These are phyloP conservation scores for Hirudo medicinalis DNA, from an alignment of 1,140 invertebrate species.

Conservation along the genomic window DNA sequence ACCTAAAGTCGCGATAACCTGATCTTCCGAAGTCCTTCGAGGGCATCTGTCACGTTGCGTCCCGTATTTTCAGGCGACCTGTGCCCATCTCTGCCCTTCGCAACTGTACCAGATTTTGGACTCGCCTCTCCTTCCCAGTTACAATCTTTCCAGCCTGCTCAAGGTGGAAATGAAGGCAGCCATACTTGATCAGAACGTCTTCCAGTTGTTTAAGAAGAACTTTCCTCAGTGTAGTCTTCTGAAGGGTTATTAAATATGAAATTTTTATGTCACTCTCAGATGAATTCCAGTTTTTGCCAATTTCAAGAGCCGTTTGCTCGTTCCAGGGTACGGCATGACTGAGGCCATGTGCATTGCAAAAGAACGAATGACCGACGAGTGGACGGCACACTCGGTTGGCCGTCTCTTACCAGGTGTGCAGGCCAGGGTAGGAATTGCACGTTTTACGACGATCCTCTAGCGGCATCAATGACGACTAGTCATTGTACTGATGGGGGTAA, in stretches of 20 bases:
- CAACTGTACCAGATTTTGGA: neutral
- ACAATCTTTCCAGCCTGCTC: neutral
- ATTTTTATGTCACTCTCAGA: neutral
- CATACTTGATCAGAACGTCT: neutral
- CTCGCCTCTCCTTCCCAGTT: neutral
- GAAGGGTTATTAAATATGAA: neutral
- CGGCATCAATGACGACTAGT: too few species aligned
- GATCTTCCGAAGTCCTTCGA: too few species aligned
- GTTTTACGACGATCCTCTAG: neutral
- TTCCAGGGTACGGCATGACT: conserved; percentile 4
- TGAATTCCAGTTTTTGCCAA: too few species aligned
- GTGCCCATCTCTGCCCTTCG: neutral
- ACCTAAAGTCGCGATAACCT: too few species aligned
- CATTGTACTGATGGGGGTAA: neutral
- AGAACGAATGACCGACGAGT: neutral
- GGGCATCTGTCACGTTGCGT: too few species aligned
- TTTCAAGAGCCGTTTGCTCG: neutral
- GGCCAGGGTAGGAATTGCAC: neutral
- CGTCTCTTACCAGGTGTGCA: neutral
- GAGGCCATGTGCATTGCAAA: neutral
- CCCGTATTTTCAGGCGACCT: neutral
- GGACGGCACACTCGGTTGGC: neutral
- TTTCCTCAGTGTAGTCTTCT: neutral
- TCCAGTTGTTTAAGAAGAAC: neutral
- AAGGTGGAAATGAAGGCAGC: neutral